A percentile compares a stretch with the other conserved stretches of the same genome.
These are phyloP conservation scores for Drosophila pseudoobscura DNA, from an alignment of 1,140 invertebrate genomes.

Conservation along the genomic window DNA sequence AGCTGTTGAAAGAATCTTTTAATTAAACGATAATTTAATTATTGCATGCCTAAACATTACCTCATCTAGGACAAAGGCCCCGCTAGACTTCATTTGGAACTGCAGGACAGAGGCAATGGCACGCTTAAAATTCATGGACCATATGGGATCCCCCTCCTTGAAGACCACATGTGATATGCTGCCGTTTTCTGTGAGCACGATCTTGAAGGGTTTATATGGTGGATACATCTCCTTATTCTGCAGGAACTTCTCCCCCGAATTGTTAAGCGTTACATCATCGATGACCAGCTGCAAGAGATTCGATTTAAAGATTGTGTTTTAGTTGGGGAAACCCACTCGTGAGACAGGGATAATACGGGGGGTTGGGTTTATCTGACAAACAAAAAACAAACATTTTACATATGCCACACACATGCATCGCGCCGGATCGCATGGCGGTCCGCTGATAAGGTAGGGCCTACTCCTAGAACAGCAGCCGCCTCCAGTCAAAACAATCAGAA, in stretches of 20 bases:
- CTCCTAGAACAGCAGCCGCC: constrained; percentile 30
- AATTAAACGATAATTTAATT: background rate
- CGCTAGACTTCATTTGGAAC: constrained; percentile 82
- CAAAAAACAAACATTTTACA: constrained; percentile 43
- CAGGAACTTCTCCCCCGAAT: constrained; percentile 80
- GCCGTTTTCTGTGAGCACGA: constrained; percentile 65
- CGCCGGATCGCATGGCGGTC: background rate
- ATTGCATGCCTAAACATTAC: constrained; percentile 51
- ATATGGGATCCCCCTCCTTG: constrained; percentile 85
- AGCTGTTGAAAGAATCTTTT: constrained; percentile 39
- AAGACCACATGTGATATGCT: constrained; percentile 76
- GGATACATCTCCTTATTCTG: constrained; percentile 83
- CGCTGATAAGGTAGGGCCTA: constrained; percentile 52
- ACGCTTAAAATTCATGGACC: constrained; percentile 88
- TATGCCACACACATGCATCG: constrained; percentile 38
- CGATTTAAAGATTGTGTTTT: background rate
- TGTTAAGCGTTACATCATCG: constrained; percentile 80
- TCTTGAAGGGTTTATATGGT: constrained; percentile 81
- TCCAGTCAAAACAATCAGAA: constrained; percentile 69
- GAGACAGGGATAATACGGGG: background rate
- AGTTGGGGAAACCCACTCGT: constrained; percentile 25
- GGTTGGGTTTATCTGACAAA: constrained; percentile 27
- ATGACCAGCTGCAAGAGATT: constrained; percentile 68
- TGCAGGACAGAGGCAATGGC: constrained; percentile 87
- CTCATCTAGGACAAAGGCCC: constrained; percentile 84